Base-by-base conservation (phyloP, 2,113 vertebrate species). In the Pteronura brasiliensis region DNA sequence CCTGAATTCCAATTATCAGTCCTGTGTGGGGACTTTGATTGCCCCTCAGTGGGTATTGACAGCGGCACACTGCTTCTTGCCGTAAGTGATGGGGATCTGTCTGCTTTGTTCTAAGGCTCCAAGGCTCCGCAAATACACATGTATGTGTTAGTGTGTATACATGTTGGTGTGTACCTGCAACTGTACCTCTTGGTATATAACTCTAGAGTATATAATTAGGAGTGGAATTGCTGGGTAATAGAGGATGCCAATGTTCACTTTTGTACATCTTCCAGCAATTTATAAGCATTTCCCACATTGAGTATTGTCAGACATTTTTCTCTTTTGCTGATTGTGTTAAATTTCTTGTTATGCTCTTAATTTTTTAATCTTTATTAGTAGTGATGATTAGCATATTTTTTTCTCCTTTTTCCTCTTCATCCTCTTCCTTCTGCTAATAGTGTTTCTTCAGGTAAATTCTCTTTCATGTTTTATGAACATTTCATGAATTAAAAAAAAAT, bases 21-120 rank as follows among this genome's bases (percentile, higher is more conserved):
- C 92, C 42, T 94, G 88, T 8, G 61, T 57, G 61, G 74, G 94
- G 31, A 96, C 52, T 57, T 69, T 88, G 67, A 83, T 97, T 39
- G 83, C 92, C 18, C 61, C 92, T 34, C 69, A 72, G 88, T 96
- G 95, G 82, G 61, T 96, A 5, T 5, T 96, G 36, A 97, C 42
- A 0, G 82, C 88, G 9, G 94, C 94, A 29, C 94, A 94, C 36
- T 92, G 95, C 81, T 96, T 96, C 95, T 92, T 96, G 84, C 95
- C 36, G 44, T 97, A 92, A 88, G 88, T 92, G 55, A n/a, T 8
- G 42, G 44, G 65, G 36, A 59, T 25, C 49, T 12, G 11, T 61
- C 7, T 3, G 0, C 36, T 81, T 18, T 55, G 20, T n/a, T 88
- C n/a, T 14, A 65, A 47, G 15, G 36, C 25, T 59, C 34, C 67